Conservation (phyloP, 2,797 vertebrate species). For the Acanthopagrus latus region DNA sequence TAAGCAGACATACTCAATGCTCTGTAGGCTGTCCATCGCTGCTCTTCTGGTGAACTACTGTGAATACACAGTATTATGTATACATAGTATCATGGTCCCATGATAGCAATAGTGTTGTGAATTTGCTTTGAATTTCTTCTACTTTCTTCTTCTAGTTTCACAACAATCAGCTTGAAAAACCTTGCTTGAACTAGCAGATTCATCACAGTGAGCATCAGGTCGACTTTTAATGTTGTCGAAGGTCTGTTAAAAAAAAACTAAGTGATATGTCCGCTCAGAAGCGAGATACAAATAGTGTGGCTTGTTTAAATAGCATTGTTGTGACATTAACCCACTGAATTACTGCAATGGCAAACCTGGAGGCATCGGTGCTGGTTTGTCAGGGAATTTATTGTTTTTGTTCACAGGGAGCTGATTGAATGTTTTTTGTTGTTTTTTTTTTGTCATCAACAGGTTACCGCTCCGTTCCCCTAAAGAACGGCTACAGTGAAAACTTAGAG, state of each 20-base stretch:
- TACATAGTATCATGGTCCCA: background rate
- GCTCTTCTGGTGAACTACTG: background rate
- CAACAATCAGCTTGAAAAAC: background rate
- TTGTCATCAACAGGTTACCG: constrained; percentile 88
- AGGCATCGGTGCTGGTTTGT: background rate
- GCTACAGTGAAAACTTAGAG: constrained; percentile 92
- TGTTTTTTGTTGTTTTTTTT: background rate
- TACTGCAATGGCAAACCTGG: background rate
- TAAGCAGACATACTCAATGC: too few species aligned
- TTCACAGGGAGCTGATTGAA: background rate
- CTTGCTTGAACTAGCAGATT: background rate
- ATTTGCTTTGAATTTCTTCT: background rate
- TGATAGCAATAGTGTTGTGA: background rate
- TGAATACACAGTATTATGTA: background rate
- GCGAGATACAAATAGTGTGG: background rate
- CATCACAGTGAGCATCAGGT: background rate
- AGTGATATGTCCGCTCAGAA: background rate
- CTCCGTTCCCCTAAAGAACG: constrained; percentile 94
- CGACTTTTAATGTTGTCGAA: background rate
- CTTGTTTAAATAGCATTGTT: background rate
- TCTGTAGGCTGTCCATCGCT: too few species aligned
- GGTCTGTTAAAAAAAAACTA: background rate
- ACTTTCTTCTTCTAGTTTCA: background rate
- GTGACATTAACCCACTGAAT: background rate
- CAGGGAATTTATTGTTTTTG: background rate